Base-by-base conservation (phyloP, 2,888 invertebrate genomes). In the Drosophila maculinotata region DNA sequence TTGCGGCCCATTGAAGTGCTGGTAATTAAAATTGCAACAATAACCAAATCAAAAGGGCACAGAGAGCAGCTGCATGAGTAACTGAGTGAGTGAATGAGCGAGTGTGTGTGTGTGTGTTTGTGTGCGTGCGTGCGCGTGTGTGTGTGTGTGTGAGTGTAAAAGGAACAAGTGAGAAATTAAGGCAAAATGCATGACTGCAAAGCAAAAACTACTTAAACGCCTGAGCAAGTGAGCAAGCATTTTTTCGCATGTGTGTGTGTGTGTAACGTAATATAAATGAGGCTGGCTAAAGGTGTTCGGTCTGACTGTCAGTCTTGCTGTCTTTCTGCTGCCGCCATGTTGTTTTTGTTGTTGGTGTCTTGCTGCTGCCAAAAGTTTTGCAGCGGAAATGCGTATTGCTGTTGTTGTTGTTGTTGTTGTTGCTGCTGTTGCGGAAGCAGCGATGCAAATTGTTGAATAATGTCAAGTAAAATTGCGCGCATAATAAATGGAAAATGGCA, bases 21-120 rank as follows among this genome's bases (percentile, higher is more conserved):
- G 82, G 85, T 81, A 79, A 82, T 84, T 81, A 84, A 82, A 82
- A 84, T 78, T 76, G 69, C 76, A 68, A 70, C 81, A 84, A 82
- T 69, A 81, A 84, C 85, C 75, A 81, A 84, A 84, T 76, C 85
- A 81, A 67, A 79, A 68, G 76, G 71, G 66, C 12, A 31, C 26
- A 42, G 51, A 48, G 54, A 54, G 68, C 68, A 65, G 62, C 47
- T 67, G 58, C 60, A 56, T 52, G 51, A 33, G 57, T 60, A 51
- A 14, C 17, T 59, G 30, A 9, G 10, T 42, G 39, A 5, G 26
- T 20, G 31, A 5, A 12, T 41, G 41, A 4, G 30, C 17, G 59
- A 41, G 42, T 64, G 60, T 8, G 15, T 63, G 36, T 5, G n/a
- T 45, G 33, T 1, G 26, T 20, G 39, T 20, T n/a, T 28, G 14